These are phyloP conservation scores for Pseudorhombus dupliciocellatus DNA, from an alignment of 2,113 vertebrate genomes.

Conservation along the genomic window DNA sequence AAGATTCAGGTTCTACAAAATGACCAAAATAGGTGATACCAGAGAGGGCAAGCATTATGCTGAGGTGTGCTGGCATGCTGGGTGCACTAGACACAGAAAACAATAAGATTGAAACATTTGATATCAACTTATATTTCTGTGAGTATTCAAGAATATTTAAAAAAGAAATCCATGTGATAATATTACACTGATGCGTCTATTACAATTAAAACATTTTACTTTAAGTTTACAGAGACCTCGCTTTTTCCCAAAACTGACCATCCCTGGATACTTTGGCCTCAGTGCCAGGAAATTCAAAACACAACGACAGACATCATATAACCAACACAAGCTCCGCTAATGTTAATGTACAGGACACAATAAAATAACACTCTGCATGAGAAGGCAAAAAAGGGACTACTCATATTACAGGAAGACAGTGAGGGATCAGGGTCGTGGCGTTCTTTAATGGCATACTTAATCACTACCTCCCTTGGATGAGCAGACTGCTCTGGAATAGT, in stretches of 20 bases:
- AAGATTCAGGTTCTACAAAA: not conserved
- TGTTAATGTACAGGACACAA: not conserved
- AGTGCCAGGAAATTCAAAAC: slow-evolving; percentile 38
- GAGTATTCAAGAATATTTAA: too few species aligned
- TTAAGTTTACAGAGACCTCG: not conserved
- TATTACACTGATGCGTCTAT: not conserved
- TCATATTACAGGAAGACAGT: not conserved
- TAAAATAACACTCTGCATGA: not conserved
- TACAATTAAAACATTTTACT: not conserved
- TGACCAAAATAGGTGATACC: not conserved
- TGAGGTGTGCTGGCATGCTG: not conserved
- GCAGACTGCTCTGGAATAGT: slow-evolving; percentile 31
- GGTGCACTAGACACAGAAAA: too few species aligned
- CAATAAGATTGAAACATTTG: too few species aligned
- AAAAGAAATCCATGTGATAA: too few species aligned
- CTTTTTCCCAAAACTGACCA: not conserved
- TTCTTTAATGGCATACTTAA: slow-evolving; percentile 28
- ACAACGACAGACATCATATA: not conserved
- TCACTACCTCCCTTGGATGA: slow-evolving; percentile 26
- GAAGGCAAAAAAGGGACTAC: not conserved
- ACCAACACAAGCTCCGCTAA: not conserved
- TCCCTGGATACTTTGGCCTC: slow-evolving; percentile 12
- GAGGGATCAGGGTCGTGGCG: not conserved
- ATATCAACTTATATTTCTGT: too few species aligned
- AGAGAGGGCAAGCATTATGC: not conserved